A percentile compares a stretch with the other conserved stretches of the same genome.
Conservation (phyloP, 2,888 invertebrate genomes). For the Cylloceria caligata region DNA sequence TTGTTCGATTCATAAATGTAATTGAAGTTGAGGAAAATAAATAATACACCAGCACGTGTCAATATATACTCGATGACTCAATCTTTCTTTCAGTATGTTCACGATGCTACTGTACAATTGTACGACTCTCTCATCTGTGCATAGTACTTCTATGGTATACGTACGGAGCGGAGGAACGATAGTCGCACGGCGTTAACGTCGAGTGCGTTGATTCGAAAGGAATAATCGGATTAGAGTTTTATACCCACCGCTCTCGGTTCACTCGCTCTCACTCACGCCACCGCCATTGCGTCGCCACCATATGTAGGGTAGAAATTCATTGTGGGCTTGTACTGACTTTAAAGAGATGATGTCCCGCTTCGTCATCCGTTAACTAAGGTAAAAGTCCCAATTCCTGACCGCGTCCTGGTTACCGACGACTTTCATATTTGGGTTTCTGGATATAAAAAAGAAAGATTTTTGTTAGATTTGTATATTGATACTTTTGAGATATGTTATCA, state of each 20-base stretch:
- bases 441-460: no score
- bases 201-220: slow-evolving; percentile 76
- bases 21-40: not conserved
- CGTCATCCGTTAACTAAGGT: not conserved
- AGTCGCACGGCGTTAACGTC: slow-evolving; percentile 57
- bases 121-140: not conserved
- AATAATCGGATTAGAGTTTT: slow-evolving; percentile 79
- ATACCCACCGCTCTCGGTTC: slow-evolving; percentile 71
- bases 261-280: slow-evolving; percentile 67
- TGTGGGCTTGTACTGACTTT: slow-evolving; percentile 62
- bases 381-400: not conserved
- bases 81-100: slow-evolving; percentile 38
- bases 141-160: no score
- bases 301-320: slow-evolving; percentile 66
- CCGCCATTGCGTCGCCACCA: slow-evolving; percentile 47
- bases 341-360: slow-evolving; percentile 53
- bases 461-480: no score
- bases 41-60: slow-evolving; percentile 40
- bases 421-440: not conserved
- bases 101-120: slow-evolving; percentile 31
- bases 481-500: no score
- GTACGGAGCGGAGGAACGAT: slow-evolving; percentile 8
- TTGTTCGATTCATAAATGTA: not conserved
- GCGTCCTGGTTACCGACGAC: not conserved
- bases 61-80: slow-evolving; percentile 45